phyloP scores from a whole-genome alignment of 2,888 invertebrate genomes.

The Philaethria dido region DNA sequence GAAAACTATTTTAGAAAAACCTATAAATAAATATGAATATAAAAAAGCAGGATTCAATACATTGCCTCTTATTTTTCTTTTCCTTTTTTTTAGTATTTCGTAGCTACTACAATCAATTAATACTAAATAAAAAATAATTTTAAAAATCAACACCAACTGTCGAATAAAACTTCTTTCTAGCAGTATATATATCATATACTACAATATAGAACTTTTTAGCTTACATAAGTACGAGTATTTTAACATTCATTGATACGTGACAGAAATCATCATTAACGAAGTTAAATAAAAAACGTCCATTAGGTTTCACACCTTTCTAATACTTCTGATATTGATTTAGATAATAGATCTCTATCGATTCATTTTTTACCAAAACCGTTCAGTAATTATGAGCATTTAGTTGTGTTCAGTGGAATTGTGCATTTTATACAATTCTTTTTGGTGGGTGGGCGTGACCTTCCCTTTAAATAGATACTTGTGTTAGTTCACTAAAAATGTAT shows the following conservation, averaged over 20 bases:
- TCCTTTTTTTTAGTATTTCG: too few relatives aligned
- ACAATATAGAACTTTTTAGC: too few relatives aligned
- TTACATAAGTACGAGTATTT: too few relatives aligned
- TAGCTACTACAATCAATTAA: too few relatives aligned
- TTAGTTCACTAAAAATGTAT: background rate
- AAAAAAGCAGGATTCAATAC: too few relatives aligned
- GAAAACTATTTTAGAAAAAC: too few relatives aligned
- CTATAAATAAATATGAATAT: too few relatives aligned
- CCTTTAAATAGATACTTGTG: background rate
- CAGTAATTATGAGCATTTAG: constrained; percentile 61
- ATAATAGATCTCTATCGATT: constrained; percentile 61
- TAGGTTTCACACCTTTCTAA: constrained; percentile 49
- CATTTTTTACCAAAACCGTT: constrained; percentile 55
- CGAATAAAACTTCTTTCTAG: too few relatives aligned
- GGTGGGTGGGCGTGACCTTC: background rate
- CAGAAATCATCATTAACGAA: constrained; percentile 16
- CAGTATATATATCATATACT: too few relatives aligned
- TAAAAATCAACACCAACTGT: too few relatives aligned
- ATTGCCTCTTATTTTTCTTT: too few relatives aligned
- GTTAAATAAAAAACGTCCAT: constrained; percentile 36
- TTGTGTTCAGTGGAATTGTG: constrained; percentile 48
- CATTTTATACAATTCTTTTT: constrained; percentile 50
- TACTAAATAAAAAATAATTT: too few relatives aligned
- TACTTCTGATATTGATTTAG: constrained; percentile 67
- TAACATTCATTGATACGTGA: constrained; percentile 1